Percentiles rank a stretch among this genome's conserved stretches.
Evolutionary conservation across 2,888 invertebrate species (phyloP).

Genomic region (Thysanoteuthis rhombus): DNA sequence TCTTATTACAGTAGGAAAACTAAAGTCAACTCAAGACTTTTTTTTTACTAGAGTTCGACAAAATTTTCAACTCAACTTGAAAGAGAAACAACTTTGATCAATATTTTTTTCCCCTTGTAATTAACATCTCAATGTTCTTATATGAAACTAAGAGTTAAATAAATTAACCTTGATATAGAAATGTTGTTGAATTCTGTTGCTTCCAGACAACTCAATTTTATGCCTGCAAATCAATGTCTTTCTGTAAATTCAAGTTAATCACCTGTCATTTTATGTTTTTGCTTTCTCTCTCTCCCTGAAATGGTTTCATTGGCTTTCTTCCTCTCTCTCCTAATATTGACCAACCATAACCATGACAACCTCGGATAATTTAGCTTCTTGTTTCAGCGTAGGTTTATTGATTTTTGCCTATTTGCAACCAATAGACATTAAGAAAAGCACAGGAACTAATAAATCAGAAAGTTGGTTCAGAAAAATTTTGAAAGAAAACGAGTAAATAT

Average conservation of each 20-base stretch:
- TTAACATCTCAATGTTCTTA: too few species aligned
- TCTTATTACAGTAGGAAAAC: too few species aligned
- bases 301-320: neutral
- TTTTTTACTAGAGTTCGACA: too few species aligned
- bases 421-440: neutral
- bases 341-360: neutral
- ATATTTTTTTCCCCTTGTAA: too few species aligned
- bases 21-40: too few species aligned
- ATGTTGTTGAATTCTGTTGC: too few species aligned
- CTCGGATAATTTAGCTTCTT: neutral
- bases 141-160: too few species aligned
- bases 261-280: neutral
- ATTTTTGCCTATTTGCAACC: neutral
- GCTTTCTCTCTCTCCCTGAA: neutral
- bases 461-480: neutral
- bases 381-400: neutral
- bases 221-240: neutral
- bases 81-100: too few species aligned
- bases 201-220: neutral
- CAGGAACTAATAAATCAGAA: neutral
- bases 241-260: neutral
- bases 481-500: neutral
- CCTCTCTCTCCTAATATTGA: neutral
- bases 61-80: too few species aligned
- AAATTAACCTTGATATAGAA: too few species aligned